Evolutionary conservation across 2,113 vertebrate species (phyloP).

Genomic region (Melanotaenia duboulayi): DNA sequence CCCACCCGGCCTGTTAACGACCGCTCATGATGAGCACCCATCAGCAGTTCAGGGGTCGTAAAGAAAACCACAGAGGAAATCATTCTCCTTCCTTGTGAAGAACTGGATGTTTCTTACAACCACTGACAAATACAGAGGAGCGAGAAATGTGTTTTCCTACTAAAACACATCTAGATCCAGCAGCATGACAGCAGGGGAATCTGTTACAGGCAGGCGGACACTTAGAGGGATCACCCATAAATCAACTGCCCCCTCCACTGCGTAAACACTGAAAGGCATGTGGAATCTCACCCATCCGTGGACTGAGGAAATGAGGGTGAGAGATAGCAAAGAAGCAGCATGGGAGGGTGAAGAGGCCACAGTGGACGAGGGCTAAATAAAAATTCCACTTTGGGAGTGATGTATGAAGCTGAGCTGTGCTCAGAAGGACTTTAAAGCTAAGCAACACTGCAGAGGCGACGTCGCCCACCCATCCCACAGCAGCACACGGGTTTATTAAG

Average conservation of each 20-base stretch:
- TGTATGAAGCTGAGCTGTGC: slow-evolving; percentile 9
- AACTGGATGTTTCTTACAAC: background rate
- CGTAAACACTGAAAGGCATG: slow-evolving; percentile 58
- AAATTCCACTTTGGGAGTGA: background rate
- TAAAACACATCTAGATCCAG: background rate
- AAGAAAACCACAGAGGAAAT: slow-evolving; percentile 12
- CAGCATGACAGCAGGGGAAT: background rate
- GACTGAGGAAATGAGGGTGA: slow-evolving; percentile 56
- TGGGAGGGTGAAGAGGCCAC: background rate
- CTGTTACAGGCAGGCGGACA: background rate
- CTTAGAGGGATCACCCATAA: slow-evolving; percentile 24
- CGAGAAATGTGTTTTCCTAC: background rate
- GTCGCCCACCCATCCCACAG: background rate
- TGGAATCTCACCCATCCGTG: slow-evolving; percentile 68
- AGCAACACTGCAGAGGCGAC: background rate
- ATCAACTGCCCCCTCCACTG: slow-evolving; percentile 31
- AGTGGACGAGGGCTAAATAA: slow-evolving; percentile 20
- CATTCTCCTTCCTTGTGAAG: background rate
- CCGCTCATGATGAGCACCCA: background rate
- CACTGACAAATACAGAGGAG: background rate
- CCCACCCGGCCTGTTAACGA: slow-evolving; percentile 14
- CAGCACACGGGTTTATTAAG: background rate
- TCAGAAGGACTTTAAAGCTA: background rate
- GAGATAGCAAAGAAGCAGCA: slow-evolving; percentile 37
- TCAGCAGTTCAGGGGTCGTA: slow-evolving; percentile 14